Evolutionary conservation across 2,113 vertebrate species (phyloP).

Genomic region (Phyllostomus hastatus): DNA sequence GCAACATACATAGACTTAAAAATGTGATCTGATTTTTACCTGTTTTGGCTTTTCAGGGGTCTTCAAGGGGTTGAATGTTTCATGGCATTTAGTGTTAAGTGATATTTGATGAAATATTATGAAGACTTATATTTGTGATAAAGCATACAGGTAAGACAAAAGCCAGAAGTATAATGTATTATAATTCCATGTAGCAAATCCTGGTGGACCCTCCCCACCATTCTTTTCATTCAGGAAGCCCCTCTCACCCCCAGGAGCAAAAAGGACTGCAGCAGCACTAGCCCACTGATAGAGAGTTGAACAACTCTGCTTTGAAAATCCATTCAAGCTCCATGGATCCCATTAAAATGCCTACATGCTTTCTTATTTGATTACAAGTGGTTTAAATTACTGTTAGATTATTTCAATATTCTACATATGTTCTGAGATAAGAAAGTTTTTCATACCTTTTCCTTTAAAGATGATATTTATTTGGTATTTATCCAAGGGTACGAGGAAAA

Average conservation of each 20-base stretch:
- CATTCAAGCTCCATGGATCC: not conserved
- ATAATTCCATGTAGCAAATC: not conserved
- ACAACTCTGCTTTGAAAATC: not conserved
- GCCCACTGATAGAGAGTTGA: accelerated
- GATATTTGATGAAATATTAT: not conserved
- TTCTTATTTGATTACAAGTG: not conserved
- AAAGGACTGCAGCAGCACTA: not conserved
- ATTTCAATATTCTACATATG: not conserved
- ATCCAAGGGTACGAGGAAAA: not conserved
- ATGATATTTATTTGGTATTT: constrained; percentile 28
- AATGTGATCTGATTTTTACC: not conserved
- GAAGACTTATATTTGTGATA: not conserved
- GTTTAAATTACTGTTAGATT: not conserved
- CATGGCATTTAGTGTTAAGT: not conserved
- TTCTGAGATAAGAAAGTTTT: not conserved
- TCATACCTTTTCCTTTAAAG: constrained; percentile 7
- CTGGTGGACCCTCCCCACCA: not conserved
- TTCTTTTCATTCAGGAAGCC: not conserved
- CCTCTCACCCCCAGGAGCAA: not conserved
- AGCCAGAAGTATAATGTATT: not conserved
- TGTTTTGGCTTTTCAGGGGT: not conserved
- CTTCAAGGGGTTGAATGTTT: not conserved
- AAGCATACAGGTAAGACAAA: not conserved
- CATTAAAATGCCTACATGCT: not conserved
- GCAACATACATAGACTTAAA: not conserved